A percentile compares a stretch with the other conserved stretches of the same genome.
Evolutionary conservation across 2,113 vertebrate species (phyloP).

Genomic region (Corythornis madagascariensis): DNA sequence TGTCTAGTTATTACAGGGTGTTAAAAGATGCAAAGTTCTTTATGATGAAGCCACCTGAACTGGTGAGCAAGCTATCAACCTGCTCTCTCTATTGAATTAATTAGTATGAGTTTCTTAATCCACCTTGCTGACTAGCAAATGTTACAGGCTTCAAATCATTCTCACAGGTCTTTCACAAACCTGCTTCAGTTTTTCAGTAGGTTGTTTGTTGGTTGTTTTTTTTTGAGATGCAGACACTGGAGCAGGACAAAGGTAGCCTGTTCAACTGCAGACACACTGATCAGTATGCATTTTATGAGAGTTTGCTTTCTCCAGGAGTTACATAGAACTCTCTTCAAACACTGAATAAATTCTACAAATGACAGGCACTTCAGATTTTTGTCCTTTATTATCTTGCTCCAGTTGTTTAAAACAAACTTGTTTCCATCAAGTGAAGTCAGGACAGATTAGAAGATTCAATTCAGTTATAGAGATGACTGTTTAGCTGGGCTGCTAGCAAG

Average conservation of each 20-base stretch:
- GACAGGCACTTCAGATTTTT: background rate
- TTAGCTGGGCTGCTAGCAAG: background rate
- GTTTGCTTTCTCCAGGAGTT: constrained; percentile 13
- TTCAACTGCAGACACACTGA: background rate
- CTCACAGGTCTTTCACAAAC: background rate
- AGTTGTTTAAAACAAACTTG: background rate
- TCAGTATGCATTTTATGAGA: background rate
- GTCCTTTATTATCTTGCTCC: background rate
- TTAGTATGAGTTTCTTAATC: background rate
- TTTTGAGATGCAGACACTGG: background rate
- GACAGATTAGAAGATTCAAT: background rate
- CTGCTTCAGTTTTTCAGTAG: background rate
- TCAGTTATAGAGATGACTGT: background rate
- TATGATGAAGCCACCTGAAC: background rate
- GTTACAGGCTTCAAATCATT: constrained; percentile 13
- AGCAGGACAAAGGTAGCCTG: background rate
- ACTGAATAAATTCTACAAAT: background rate
- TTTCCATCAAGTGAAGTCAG: background rate
- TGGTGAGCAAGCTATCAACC: background rate
- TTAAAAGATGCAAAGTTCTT: background rate
- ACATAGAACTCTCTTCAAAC: background rate
- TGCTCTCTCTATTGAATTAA: background rate
- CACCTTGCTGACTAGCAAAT: background rate
- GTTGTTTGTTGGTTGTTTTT: background rate
- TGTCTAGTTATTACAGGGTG: background rate